Conservation (phyloP, 1,140 invertebrate genomes). For the Amyelois transitella region DNA sequence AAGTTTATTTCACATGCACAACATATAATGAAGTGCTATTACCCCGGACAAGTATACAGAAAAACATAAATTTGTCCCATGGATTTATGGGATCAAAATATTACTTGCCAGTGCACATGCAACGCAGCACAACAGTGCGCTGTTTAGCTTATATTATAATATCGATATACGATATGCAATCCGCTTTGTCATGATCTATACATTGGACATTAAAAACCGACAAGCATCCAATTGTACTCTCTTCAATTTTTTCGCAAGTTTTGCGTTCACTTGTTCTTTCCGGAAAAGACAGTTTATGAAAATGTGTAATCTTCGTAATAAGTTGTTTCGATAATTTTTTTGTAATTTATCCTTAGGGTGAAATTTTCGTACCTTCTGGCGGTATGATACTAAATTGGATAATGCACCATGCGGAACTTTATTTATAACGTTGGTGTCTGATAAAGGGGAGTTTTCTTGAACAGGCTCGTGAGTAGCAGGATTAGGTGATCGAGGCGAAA, state of each 20-base stretch:
- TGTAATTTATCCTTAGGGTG: slow-evolving; percentile 24
- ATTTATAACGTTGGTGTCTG: not conserved
- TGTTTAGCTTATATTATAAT: slow-evolving; percentile 4
- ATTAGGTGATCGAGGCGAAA: not conserved
- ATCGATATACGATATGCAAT: not conserved
- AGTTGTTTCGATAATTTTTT: slow-evolving; percentile 24
- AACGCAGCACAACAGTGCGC: slow-evolving; percentile 5
- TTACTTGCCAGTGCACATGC: slow-evolving; percentile 12
- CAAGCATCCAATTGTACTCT: slow-evolving; percentile 44
- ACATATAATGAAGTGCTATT: slow-evolving; percentile 40
- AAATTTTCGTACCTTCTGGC: slow-evolving; percentile 29
- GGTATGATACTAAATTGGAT: slow-evolving; percentile 18
- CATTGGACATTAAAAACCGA: slow-evolving; percentile 48
- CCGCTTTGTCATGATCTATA: slow-evolving; percentile 27
- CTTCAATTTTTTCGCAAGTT: slow-evolving; percentile 41
- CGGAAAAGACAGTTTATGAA: slow-evolving; percentile 27
- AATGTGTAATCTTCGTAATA: slow-evolving; percentile 32
- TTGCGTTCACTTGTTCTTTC: slow-evolving; percentile 28
- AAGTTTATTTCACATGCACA: slow-evolving; percentile 59
- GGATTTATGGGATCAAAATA: slow-evolving; percentile 20
- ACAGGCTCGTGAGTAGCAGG: not conserved
- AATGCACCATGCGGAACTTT: not conserved
- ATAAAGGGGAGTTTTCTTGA: not conserved
- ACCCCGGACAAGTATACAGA: slow-evolving; percentile 35
- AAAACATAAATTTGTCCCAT: slow-evolving; percentile 30